Percentiles rank a stretch among this genome's conserved stretches.
Conservation (phyloP, 1,140 invertebrate genomes). For the Drosophila micromelanica region DNA sequence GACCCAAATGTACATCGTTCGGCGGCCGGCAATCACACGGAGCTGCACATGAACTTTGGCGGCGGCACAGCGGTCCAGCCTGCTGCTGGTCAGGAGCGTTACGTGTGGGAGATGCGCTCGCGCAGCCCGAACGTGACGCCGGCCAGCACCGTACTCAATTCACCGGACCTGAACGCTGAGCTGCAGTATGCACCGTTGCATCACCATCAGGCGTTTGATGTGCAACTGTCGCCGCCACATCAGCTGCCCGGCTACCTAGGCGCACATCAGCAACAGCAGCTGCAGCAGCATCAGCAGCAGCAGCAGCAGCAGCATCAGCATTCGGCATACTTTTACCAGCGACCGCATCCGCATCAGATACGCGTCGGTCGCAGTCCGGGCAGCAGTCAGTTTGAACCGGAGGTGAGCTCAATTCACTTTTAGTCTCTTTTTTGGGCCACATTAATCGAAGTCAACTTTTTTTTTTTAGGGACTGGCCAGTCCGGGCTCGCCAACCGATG, state of each 20-base stretch:
- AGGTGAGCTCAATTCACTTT: constrained; percentile 28
- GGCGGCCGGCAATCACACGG: constrained; percentile 22
- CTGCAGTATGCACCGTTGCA: constrained; percentile 59
- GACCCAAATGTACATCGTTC: constrained; percentile 40
- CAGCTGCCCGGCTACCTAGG: constrained; percentile 27
- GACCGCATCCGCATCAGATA: constrained; percentile 77
- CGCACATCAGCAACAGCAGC: constrained; percentile 6
- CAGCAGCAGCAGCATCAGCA: constrained; percentile 21
- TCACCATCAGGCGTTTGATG: constrained; percentile 36
- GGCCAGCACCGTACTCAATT: constrained; percentile 83
- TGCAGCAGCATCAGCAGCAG: constrained; percentile 12
- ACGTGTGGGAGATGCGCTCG: constrained; percentile 83
- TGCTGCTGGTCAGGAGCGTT: too few relatives aligned
- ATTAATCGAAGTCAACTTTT: not conserved
- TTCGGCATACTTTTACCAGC: constrained; percentile 60
- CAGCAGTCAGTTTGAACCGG: constrained; percentile 76
- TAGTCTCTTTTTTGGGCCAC: not conserved
- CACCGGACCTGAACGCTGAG: constrained; percentile 79
- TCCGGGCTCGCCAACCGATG: constrained; percentile 79
- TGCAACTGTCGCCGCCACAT: constrained; percentile 36
- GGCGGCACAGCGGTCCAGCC: not conserved
- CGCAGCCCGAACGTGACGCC: constrained; percentile 82
- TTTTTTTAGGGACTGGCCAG: constrained; percentile 61
- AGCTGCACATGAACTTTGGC: constrained; percentile 60
- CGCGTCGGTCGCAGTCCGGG: constrained; percentile 80